phyloP scores from a whole-genome alignment of 2,113 vertebrate species.

The Sminthopsis crassicaudata region DNA sequence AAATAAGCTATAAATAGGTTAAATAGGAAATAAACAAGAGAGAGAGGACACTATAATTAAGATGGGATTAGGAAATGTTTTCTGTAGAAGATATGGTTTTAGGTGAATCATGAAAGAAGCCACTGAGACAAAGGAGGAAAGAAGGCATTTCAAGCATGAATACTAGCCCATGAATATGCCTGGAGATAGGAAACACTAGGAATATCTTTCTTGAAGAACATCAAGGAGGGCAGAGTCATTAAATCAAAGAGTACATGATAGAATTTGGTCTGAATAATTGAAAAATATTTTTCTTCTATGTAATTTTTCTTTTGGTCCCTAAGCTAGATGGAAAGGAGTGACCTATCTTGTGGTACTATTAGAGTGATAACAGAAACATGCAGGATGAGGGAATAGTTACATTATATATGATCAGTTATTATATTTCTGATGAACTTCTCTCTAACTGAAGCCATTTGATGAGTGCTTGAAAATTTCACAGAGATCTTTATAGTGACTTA shows the following conservation, averaged over 20 bases:
- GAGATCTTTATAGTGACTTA: background rate
- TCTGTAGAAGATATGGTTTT: background rate
- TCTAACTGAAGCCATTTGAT: background rate
- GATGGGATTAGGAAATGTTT: background rate
- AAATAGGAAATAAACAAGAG: background rate
- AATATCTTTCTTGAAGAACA: background rate
- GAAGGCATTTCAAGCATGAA: background rate
- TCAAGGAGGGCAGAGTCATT: background rate
- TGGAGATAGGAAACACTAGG: background rate
- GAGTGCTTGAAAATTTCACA: background rate
- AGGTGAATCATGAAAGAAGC: background rate
- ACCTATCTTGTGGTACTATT: background rate
- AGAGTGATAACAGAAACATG: too few species aligned
- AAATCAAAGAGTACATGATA: background rate
- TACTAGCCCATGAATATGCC: background rate
- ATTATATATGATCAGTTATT: too few species aligned
- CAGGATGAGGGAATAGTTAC: too few species aligned
- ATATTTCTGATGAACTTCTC: slow-evolving; percentile 16
- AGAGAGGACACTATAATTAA: background rate
- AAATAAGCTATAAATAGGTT: background rate
- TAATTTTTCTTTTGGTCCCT: background rate
- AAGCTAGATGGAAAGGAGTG: background rate
- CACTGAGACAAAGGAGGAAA: background rate
- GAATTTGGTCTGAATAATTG: background rate
- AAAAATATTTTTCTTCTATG: background rate